Percentiles rank a stretch among this genome's conserved stretches.
Conservation (phyloP, 2,113 vertebrate genomes). For the Hydropotes inermis region DNA sequence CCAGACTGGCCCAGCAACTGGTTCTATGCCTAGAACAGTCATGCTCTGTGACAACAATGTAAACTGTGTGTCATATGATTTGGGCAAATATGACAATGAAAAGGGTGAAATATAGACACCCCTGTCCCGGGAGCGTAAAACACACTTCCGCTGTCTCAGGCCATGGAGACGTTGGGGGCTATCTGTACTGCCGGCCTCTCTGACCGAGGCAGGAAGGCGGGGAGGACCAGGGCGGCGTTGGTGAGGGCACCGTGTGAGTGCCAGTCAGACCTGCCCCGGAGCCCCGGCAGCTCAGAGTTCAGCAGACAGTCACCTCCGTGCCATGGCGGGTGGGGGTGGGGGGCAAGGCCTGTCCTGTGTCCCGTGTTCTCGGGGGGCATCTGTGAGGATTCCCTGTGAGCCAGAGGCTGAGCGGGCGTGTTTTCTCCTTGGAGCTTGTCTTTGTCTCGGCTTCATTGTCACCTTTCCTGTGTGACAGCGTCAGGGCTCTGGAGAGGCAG, state of each 20-base stretch:
- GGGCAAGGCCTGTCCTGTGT: not conserved
- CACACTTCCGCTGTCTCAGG: not conserved
- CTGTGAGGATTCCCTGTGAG: not conserved
- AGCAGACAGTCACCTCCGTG: not conserved
- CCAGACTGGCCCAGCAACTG: not conserved
- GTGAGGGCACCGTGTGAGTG: not conserved
- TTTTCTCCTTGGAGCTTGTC: not conserved
- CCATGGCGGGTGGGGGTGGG: accelerated
- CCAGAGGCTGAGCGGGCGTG: not conserved
- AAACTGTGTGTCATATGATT: not conserved
- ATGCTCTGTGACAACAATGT: not conserved
- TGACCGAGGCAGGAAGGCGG: not conserved
- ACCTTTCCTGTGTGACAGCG: not conserved
- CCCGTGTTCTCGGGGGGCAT: not conserved
- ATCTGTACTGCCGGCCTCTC: not conserved
- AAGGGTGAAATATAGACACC: accelerated
- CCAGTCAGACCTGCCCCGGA: not conserved
- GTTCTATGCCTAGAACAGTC: not conserved
- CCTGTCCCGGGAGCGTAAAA: accelerated
- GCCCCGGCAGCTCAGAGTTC: not conserved
- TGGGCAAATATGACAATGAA: not conserved
- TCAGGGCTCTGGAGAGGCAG: conserved; percentile 5
- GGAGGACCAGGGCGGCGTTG: not conserved
- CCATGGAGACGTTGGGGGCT: not conserved
- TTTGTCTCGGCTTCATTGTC: not conserved